Conservation (phyloP, 2,888 invertebrate species). For the Axea sp. region DNA sequence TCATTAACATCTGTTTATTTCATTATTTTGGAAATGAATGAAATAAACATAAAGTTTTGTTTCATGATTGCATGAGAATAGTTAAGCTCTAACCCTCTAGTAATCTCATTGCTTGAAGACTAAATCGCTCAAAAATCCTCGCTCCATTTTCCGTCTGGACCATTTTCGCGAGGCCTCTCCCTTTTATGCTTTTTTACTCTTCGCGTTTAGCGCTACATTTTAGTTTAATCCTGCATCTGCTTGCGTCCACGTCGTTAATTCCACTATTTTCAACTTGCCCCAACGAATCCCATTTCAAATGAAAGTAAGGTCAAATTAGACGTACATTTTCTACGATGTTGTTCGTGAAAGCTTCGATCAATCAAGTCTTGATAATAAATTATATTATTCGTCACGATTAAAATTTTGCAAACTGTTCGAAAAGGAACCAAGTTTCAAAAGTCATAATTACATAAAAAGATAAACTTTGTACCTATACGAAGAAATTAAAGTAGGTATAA, state of each 20-base stretch:
- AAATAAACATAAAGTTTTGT: no score
- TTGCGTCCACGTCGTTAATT: constrained; percentile 30
- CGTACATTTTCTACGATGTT: no score
- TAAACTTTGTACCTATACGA: no score
- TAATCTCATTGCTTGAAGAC: constrained; percentile 49
- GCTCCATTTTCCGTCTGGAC: constrained; percentile 42
- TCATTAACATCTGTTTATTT: no score
- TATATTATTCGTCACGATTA: no score
- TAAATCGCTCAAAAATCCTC: constrained; percentile 56
- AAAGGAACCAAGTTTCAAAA: no score
- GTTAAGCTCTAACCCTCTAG: constrained; percentile 27
- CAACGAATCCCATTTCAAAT: constrained; percentile 61
- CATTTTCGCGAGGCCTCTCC: constrained; percentile 32
- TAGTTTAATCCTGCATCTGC: constrained; percentile 45
- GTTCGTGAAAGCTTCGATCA: no score
- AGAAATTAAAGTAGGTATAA: no score
- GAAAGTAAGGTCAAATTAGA: constrained; percentile 24
- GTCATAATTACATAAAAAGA: no score
- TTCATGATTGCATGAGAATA: constrained; percentile 2
- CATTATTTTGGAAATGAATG: no score
- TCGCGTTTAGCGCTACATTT: constrained; percentile 39
- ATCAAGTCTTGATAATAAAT: no score
- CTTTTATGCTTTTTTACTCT: constrained; percentile 21
- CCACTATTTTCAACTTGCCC: constrained; percentile 26
- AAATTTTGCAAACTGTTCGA: no score